Percentiles rank a stretch among this genome's conserved stretches.
Conservation (phyloP, 2,888 invertebrate species). For the Eugnorisma glareosa region DNA sequence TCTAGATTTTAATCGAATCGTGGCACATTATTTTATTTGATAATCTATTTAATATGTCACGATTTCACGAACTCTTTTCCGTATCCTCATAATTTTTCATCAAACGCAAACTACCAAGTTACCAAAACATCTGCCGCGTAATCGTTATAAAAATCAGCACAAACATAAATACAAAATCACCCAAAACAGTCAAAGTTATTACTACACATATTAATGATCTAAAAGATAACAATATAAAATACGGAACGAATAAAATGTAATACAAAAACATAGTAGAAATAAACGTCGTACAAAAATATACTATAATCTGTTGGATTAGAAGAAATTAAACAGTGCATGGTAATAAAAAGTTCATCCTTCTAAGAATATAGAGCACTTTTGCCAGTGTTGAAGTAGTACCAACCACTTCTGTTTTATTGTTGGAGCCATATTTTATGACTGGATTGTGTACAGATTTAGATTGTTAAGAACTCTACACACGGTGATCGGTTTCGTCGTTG, state of each 20-base stretch:
- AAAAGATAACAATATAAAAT: constrained; percentile 47
- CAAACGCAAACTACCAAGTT: not conserved
- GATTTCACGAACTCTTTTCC: not conserved
- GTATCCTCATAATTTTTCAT: not conserved
- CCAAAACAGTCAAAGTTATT: constrained; percentile 34
- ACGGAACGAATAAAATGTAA: constrained; percentile 46
- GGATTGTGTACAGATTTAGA: constrained; percentile 90
- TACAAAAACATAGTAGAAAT: constrained; percentile 58
- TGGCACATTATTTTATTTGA: not conserved
- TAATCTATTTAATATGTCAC: not conserved
- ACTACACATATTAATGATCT: constrained; percentile 19
- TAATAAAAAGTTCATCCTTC: constrained; percentile 85
- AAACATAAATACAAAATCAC: not conserved
- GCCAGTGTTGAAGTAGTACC: constrained; percentile 85
- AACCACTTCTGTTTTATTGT: constrained; percentile 90
- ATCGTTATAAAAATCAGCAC: not conserved
- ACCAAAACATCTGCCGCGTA: not conserved
- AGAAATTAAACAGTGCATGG: constrained; percentile 82
- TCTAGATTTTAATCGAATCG: not conserved
- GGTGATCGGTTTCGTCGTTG: constrained; percentile 10
- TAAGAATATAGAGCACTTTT: constrained; percentile 87
- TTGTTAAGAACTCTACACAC: constrained; percentile 68
- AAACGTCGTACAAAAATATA: constrained; percentile 61
- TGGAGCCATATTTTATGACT: constrained; percentile 90
- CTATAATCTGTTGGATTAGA: constrained; percentile 74